Conservation (phyloP, 1,140 invertebrate genomes). For the Drusus annulatus region DNA sequence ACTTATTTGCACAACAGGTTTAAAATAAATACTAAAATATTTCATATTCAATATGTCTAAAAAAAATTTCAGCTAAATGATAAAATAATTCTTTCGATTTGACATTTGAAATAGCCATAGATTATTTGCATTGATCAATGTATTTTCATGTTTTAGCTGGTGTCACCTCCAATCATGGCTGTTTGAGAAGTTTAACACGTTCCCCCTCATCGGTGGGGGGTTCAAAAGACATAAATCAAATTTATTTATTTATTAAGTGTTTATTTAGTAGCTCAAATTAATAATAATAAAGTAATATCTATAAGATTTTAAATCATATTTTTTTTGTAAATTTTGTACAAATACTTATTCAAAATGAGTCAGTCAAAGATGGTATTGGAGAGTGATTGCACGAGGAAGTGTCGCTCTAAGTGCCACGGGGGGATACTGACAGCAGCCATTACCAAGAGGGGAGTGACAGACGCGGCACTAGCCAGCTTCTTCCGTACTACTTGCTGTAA, state of each 20-base stretch:
- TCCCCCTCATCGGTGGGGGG: conserved; percentile 50
- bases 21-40: background rate
- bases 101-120: background rate
- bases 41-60: too few species aligned
- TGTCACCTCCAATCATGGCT: conserved; percentile 63
- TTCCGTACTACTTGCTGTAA: conserved; percentile 74
- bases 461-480: conserved; percentile 72
- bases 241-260: background rate
- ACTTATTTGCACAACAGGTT: conserved; percentile 15
- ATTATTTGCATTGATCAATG: conserved; percentile 5
- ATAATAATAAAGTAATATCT: too few species aligned
- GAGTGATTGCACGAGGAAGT: conserved; percentile 71
- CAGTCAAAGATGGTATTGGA: conserved; percentile 59
- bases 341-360: conserved; percentile 62
- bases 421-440: conserved; percentile 73
- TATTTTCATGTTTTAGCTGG: conserved; percentile 63
- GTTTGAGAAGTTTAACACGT: conserved; percentile 60
- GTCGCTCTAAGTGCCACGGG: conserved; percentile 76
- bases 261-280: too few species aligned
- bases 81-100: too few species aligned
- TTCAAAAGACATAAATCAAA: conserved; percentile 30
- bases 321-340: background rate
- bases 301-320: too few species aligned
- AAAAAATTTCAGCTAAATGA: too few species aligned
- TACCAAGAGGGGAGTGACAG: conserved; percentile 72